These are phyloP conservation scores for Andrena camellia DNA, from an alignment of 2,888 invertebrate genomes.

Conservation along the genomic window DNA sequence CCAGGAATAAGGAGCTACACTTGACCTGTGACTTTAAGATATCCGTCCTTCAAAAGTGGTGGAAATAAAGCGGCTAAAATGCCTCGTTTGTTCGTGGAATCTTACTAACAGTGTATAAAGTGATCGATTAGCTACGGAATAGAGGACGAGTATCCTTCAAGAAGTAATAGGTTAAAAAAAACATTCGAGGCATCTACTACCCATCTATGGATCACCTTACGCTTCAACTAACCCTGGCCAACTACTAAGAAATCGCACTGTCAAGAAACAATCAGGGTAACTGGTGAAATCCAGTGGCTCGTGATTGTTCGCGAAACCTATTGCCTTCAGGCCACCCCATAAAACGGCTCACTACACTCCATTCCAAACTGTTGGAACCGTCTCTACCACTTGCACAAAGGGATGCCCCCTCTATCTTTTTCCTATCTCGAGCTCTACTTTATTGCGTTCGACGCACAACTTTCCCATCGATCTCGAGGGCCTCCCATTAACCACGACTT, in stretches of 20 bases:
- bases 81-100: too few species aligned
- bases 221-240: background rate
- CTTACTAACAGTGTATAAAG: too few species aligned
- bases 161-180: too few species aligned
- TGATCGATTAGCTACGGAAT: too few species aligned
- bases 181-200: too few species aligned
- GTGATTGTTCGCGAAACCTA: background rate
- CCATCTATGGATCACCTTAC: too few species aligned
- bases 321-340: background rate
- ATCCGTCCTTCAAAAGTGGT: too few species aligned
- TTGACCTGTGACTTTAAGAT: too few species aligned
- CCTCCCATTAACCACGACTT: conserved; percentile 40
- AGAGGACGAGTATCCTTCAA: too few species aligned
- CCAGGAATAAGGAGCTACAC: too few species aligned
- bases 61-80: too few species aligned
- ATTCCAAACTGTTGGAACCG: background rate
- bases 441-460: conserved; percentile 7
- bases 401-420: background rate
- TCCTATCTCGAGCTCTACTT: background rate
- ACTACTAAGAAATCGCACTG: background rate
- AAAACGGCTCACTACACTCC: background rate
- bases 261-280: background rate
- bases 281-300: background rate
- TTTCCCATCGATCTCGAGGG: background rate
- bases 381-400: background rate